These are phyloP conservation scores for Lasioglossum calceatum DNA, from an alignment of 2,888 invertebrate genomes.

Conservation along the genomic window DNA sequence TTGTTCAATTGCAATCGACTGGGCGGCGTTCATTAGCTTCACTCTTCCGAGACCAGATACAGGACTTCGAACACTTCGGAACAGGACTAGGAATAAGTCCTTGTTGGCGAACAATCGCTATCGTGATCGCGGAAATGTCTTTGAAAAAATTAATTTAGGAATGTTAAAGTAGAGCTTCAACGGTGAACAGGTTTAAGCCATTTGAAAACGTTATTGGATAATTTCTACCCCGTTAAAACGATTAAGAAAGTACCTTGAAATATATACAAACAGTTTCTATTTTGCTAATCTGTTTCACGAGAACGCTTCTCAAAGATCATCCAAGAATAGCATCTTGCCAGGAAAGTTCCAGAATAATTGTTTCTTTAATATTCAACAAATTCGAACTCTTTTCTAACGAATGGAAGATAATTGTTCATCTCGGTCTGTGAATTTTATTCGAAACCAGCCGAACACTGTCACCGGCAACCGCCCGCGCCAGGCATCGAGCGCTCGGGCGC, in stretches of 20 bases:
- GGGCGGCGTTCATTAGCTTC: neutral
- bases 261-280: too few relatives aligned
- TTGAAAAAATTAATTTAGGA: neutral
- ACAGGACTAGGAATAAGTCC: neutral
- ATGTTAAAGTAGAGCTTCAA: neutral
- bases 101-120: neutral
- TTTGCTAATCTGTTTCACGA: too few relatives aligned
- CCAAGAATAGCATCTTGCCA: neutral
- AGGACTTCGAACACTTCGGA: neutral
- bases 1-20: neutral
- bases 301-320: neutral
- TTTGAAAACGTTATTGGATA: neutral
- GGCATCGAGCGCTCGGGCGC: neutral
- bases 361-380: neutral
- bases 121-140: neutral
- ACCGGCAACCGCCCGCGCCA: constrained; percentile 23
- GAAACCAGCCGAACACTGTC: neutral
- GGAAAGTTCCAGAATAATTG: neutral
- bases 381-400: neutral
- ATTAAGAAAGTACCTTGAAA: neutral
- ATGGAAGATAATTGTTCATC: neutral
- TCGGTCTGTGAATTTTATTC: neutral
- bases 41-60: neutral
- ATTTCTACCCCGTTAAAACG: neutral
- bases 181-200: neutral